A percentile compares a stretch with the other conserved stretches of the same genome.
Evolutionary conservation across 2,888 invertebrate genomes (phyloP).

Genomic region (Barypeithes pellucidus): DNA sequence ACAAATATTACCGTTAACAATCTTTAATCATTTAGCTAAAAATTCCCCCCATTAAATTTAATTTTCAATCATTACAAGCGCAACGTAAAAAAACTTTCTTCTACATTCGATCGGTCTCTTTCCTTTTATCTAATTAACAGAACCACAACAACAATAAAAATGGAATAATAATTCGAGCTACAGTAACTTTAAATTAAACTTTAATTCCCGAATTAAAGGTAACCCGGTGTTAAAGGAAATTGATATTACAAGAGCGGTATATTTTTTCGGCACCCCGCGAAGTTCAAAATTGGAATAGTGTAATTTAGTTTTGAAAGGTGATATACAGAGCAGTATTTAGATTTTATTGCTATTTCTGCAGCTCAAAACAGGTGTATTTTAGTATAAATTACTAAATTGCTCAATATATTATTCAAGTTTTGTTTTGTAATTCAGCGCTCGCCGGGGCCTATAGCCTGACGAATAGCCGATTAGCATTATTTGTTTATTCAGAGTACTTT

Average conservation of each 20-base stretch:
- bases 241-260: constrained; percentile 41
- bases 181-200: constrained; percentile 50
- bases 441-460: too few species aligned
- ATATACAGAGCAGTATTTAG: constrained; percentile 13
- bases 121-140: constrained; percentile 38
- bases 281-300: constrained; percentile 46
- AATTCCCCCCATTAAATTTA: background rate
- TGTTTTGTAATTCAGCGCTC: too few species aligned
- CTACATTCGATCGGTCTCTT: constrained; percentile 17
- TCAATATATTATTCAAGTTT: too few species aligned
- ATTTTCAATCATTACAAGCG: constrained; percentile 13
- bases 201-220: constrained; percentile 54
- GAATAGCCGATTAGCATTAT: too few species aligned
- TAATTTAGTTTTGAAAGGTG: constrained; percentile 44
- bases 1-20: background rate
- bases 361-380: too few species aligned
- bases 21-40: background rate
- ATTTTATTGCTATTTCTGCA: background rate
- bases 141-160: constrained; percentile 48
- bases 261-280: constrained; percentile 41
- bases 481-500: too few species aligned
- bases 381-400: too few species aligned
- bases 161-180: constrained; percentile 48
- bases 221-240: constrained; percentile 52
- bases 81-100: constrained; percentile 9